Evolutionary conservation across 2,888 invertebrate species (phyloP).

Genomic region (Caenorhabditis imperialis): DNA sequence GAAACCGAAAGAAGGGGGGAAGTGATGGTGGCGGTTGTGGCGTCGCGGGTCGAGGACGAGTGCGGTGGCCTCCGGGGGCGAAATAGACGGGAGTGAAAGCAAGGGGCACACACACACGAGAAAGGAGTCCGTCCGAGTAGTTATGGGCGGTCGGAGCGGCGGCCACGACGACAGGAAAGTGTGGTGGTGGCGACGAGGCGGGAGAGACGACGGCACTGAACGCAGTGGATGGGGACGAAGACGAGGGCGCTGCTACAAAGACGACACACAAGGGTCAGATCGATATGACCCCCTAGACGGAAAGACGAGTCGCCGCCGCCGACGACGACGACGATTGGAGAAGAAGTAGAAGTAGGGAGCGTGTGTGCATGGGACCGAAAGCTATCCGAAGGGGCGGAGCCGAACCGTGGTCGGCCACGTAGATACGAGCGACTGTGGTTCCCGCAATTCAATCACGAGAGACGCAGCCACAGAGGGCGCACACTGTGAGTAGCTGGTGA

Average conservation of each 20-base stretch:
- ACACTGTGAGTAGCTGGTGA: slow-evolving; percentile 2
- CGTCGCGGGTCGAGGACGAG: slow-evolving; percentile 27
- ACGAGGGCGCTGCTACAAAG: too few species aligned
- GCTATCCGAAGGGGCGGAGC: slow-evolving; percentile 12
- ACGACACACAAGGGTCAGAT: slow-evolving; percentile 32
- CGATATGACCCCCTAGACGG: slow-evolving; percentile 31
- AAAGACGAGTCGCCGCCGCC: slow-evolving; percentile 7
- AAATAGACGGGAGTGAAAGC: slow-evolving; percentile 27
- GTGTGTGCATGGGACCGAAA: slow-evolving; percentile 34
- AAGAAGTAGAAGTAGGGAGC: too few species aligned
- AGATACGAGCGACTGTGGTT: slow-evolving; percentile 20
- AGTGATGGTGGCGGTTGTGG: slow-evolving; percentile 24
- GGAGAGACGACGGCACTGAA: slow-evolving; percentile 22
- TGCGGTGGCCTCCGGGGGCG: slow-evolving; percentile 51
- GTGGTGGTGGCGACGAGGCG: slow-evolving; percentile 45
- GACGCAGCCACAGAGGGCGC: slow-evolving; percentile 12
- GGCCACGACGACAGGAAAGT: slow-evolving; percentile 30
- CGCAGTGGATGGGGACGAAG: too few species aligned
- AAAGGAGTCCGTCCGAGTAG: slow-evolving; percentile 27
- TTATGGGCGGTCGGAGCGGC: slow-evolving; percentile 39
- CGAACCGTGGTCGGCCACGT: slow-evolving; percentile 13
- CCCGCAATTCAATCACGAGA: slow-evolving; percentile 16
- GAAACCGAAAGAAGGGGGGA: slow-evolving; percentile 20
- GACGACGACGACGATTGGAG: slow-evolving; percentile 1
- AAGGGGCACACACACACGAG: slow-evolving; percentile 44